Base-by-base conservation (phyloP, 2,888 invertebrate genomes). In the Augochlorella aurata region DNA sequence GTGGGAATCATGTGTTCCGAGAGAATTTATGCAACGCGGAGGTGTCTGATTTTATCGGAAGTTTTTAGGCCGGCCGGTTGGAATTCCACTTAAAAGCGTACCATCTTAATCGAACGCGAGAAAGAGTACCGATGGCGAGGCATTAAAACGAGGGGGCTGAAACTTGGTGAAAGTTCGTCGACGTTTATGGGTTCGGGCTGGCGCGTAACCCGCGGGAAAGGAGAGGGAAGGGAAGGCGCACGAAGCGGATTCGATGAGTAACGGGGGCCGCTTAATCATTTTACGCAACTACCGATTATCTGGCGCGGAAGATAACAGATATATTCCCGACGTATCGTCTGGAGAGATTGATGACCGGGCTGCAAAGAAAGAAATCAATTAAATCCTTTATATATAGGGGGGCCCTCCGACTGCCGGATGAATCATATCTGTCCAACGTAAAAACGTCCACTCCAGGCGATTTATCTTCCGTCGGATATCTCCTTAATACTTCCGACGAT, bases 261-360 rank as follows among this genome's bases (percentile, higher is more conserved):
- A 83, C 71, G 82, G 66, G 70, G 38, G 9, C 44, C 78, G 74
- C 68, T 83, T 82, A 82, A 83, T 82, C 83, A 82, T 74, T 83
- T 83, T 74, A 82, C 82, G 83, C 82, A 83, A 83, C 83, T 78
- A 68, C 54, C 82, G 83, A 83, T 83, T 82, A 83, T 83, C 83
- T 74, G 82, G 54, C 69, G 70, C 63, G 16, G 54, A 50, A 83
- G 82, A 83, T 83, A 83, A 83, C 82, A 63, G 77, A 81, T 81
- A 77, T 70, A 77, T 77, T 50, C n/a, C n/a, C 65, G 63, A 63
- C 74, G 74, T 69, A 74, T 74, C 70, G 77, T 44, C 24, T 21
- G 63, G 54, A n/a, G 74, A 83, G 84, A 84, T 84, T 74, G 80
- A 84, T 83, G 74, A 63, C 45, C 70, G 12, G 12, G 49, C 29